Evolutionary conservation across 2,113 vertebrate genomes (phyloP).

Genomic region (Sceloporus tristichus): DNA sequence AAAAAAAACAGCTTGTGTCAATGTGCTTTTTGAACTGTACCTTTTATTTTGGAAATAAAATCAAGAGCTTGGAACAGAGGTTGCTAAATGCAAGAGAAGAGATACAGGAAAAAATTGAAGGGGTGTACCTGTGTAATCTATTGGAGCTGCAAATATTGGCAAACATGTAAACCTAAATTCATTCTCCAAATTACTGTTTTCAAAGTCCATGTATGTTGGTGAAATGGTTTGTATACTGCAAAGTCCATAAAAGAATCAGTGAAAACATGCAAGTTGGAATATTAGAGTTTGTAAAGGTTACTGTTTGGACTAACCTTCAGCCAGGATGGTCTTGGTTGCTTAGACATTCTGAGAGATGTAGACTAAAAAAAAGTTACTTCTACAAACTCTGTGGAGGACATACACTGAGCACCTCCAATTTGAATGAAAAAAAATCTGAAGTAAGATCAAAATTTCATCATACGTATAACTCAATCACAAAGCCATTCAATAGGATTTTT

Average conservation of each 20-base stretch:
- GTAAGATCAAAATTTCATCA: constrained; percentile 36
- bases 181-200: background rate
- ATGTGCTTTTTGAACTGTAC: background rate
- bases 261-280: background rate
- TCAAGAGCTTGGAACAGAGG: no score
- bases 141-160: background rate
- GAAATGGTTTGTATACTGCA: background rate
- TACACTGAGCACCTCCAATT: background rate
- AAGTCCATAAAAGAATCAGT: background rate
- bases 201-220: background rate
- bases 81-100: background rate
- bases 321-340: background rate
- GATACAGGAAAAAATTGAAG: background rate
- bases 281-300: no score
- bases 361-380: background rate
- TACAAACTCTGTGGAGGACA: background rate
- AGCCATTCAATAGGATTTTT: background rate
- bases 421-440: constrained; percentile 11
- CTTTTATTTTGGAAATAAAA: constrained; percentile 14
- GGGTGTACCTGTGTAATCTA: background rate
- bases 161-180: background rate
- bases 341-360: background rate
- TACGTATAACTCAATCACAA: constrained; percentile 34
- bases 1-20: background rate
- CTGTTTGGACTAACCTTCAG: no score